A percentile compares a stretch with the other conserved stretches of the same genome.
Evolutionary conservation across 1,140 invertebrate genomes (phyloP).

Genomic region (Rhysida immarginata): DNA sequence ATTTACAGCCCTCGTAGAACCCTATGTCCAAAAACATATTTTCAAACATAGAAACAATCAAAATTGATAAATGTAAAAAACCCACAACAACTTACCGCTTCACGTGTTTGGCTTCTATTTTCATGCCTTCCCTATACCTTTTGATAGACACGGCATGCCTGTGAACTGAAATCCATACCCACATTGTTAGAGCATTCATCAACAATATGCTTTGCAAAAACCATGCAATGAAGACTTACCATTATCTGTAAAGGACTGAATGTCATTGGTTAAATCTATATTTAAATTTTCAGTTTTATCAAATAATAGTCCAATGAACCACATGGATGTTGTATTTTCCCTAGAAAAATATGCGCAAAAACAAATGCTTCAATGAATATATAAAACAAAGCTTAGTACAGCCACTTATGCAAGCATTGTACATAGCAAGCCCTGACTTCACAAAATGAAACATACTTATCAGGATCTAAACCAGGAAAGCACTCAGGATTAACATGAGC

Average conservation of each 20-base stretch:
- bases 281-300: constrained; percentile 70
- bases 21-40: too few relatives aligned
- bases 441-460: constrained; percentile 16
- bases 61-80: too few relatives aligned
- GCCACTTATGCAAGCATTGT: neutral
- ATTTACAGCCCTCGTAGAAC: too few relatives aligned
- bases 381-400: neutral
- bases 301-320: constrained; percentile 93
- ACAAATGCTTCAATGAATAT: too few relatives aligned
- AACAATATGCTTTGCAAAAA: too few relatives aligned
- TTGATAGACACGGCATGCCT: constrained; percentile 48
- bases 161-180: constrained; percentile 37
- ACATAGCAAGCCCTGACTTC: neutral
- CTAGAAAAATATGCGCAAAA: too few relatives aligned
- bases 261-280: constrained; percentile 84
- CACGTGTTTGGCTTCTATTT: constrained; percentile 56
- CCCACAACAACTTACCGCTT: constrained; percentile 33
- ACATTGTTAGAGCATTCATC: too few relatives aligned
- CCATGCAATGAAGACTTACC: too few relatives aligned
- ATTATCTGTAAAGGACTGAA: constrained; percentile 66
- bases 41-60: too few relatives aligned
- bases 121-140: constrained; percentile 75
- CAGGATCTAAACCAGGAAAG: constrained; percentile 37
- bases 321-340: constrained; percentile 54
- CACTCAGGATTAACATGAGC: constrained; percentile 91